Percentiles rank a stretch among this genome's conserved stretches.
Conservation (phyloP, 2,113 vertebrate species). For the Zosterops japonicus region DNA sequence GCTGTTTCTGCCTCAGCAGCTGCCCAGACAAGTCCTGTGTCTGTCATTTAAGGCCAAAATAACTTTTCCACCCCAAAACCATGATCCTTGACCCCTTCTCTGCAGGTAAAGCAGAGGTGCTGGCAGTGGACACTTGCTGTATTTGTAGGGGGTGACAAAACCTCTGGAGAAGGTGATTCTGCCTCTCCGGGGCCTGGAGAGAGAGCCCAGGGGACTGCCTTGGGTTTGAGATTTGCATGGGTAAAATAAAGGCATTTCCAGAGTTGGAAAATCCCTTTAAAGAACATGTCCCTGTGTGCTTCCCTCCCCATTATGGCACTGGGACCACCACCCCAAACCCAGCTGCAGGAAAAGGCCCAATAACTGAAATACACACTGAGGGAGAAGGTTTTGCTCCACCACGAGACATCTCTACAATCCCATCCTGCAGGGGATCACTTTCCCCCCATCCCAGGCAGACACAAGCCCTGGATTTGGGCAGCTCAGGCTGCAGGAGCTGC, state of each 20-base stretch:
- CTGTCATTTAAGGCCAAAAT: fast-evolving
- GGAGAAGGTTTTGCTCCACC: neutral
- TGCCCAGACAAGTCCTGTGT: neutral
- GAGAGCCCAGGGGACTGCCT: neutral
- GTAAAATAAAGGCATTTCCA: neutral
- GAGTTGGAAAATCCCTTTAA: neutral
- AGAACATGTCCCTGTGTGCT: neutral
- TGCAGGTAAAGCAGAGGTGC: neutral
- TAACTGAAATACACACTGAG: fast-evolving
- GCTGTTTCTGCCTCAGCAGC: neutral
- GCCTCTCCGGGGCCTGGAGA: neutral
- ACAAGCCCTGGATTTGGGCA: neutral
- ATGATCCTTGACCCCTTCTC: neutral
- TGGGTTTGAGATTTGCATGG: neutral
- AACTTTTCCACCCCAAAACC: neutral
- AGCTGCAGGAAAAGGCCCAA: neutral
- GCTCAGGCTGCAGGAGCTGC: neutral
- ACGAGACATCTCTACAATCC: neutral
- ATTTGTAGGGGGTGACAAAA: neutral
- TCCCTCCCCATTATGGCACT: neutral
- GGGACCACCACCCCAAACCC: neutral
- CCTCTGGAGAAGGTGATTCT: neutral
- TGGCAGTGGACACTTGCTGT: neutral
- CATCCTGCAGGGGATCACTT: fast-evolving
- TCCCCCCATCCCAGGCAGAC: neutral